Evolutionary conservation across 2,888 invertebrate species (phyloP).

Genomic region (Caenorhabditis sp.): DNA sequence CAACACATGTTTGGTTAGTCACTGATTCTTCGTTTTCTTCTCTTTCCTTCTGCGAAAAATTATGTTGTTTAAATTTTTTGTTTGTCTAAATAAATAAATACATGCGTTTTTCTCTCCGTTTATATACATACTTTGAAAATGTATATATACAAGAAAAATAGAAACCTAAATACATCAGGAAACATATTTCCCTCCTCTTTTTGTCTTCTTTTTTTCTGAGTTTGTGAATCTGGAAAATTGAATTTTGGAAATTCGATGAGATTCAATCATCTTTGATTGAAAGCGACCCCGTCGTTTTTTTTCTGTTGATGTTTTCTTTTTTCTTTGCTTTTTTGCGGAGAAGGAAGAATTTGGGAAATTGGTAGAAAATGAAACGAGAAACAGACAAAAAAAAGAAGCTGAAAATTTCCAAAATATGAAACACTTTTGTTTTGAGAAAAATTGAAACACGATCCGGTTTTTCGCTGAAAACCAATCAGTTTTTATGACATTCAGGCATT

Average conservation of each 20-base stretch:
- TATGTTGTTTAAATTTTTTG: constrained; percentile 11
- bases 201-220: not conserved
- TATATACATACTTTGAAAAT: not conserved
- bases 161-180: not conserved
- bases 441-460: not conserved
- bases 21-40: constrained; percentile 1
- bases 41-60: too few species aligned
- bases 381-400: not conserved
- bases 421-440: not conserved
- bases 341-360: not conserved
- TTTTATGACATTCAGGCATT: too few species aligned
- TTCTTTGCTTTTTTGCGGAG: not conserved
- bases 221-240: not conserved
- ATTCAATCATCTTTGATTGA: not conserved
- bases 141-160: constrained; percentile 3
- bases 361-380: not conserved
- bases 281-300: not conserved
- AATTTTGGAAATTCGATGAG: not conserved
- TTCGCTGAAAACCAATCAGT: not conserved
- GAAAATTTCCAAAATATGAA: not conserved
- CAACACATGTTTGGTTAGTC: constrained; percentile 1
- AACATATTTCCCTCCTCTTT: not conserved
- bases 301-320: not conserved
- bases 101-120: constrained; percentile 17
- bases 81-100: constrained; percentile 10